Evolutionary conservation across 2,113 vertebrate species (phyloP), one percentile per base, ranked within the genome.

Genomic region (Ciconia boyciana): DNA sequence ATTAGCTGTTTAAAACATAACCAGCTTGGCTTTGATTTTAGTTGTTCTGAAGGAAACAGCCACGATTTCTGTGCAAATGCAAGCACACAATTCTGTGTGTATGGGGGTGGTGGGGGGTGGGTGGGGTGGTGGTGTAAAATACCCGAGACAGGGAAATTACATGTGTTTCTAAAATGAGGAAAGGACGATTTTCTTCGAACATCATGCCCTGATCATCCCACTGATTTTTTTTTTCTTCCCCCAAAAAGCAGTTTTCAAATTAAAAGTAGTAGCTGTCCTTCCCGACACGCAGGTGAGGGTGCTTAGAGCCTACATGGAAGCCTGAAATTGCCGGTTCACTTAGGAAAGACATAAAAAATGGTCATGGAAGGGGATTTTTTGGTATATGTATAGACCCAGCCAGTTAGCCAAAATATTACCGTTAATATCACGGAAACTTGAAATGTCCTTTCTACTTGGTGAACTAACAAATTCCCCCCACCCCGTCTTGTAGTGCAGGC

Each of bases 1-100:
- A 78, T 44, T 74, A 66, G 44, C 81, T 95, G 93, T 94, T 97
- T 95, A 96, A 95, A 95, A 81, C 55, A 90, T 90, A 90, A 97
- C 95, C 84, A 97, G 83, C 41, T 32, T 71, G 83, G 65, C 66
- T 93, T 90, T 81, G 66, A 29, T 80, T 93, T 89, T 25, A 72
- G 46, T 64, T 69, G 46, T 43, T 77, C 82, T 65, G 65, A 41
- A 82, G 61, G 17, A 82, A 94, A 76, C 32, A 69, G 39, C 13
- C 43, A 65, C 17, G 8, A 51, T 89, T 82, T 72, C 75, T 72
- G 61, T 79, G 57, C 62, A 44, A 82, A 76, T 39, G 44, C 51
- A 84, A 69, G 31, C 34, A 36, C 51, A 21, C 25, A 43, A 28
- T 79, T 68, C 32, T n/a, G 25, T 31, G 61, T 13, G 62, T 8